Evolutionary conservation across 2,113 vertebrate genomes (phyloP).

Genomic region (Corapipo altera): DNA sequence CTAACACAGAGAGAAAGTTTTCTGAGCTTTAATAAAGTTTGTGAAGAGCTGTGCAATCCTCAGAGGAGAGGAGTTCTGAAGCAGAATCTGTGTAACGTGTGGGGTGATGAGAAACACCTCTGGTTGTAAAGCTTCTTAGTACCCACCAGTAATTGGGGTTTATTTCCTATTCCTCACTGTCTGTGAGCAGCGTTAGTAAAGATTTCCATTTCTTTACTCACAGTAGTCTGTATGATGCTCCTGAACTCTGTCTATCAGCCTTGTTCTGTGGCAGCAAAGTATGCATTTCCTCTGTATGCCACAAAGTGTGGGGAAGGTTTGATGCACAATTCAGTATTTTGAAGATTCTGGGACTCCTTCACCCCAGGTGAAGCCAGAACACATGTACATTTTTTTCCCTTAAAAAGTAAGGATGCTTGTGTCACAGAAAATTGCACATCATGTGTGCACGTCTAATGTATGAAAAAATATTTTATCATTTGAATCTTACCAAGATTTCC

Average conservation of each 20-base stretch:
- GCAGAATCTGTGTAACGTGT: not conserved
- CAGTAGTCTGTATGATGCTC: not conserved
- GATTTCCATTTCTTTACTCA: not conserved
- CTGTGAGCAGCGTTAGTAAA: not conserved
- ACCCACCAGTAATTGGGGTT: not conserved
- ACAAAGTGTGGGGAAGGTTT: accelerated
- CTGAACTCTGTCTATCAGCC: not conserved
- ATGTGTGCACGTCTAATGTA: not conserved
- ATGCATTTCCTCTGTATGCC: not conserved
- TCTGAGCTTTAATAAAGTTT: not conserved
- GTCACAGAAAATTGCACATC: not conserved
- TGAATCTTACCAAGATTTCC: not conserved
- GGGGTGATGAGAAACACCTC: not conserved
- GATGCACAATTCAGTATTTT: not conserved
- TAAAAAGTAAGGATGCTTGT: not conserved
- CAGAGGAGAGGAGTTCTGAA: not conserved
- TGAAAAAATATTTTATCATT: not conserved
- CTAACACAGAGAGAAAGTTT: not conserved
- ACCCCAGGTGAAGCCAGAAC: not conserved
- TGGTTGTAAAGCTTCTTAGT: not conserved
- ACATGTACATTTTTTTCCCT: not conserved
- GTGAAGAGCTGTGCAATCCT: not conserved
- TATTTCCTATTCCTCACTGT: not conserved
- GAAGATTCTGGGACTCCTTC: not conserved
- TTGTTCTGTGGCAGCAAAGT: not conserved